Conservation (phyloP, 2,113 vertebrate genomes). For the Poicephalus meyeri region DNA sequence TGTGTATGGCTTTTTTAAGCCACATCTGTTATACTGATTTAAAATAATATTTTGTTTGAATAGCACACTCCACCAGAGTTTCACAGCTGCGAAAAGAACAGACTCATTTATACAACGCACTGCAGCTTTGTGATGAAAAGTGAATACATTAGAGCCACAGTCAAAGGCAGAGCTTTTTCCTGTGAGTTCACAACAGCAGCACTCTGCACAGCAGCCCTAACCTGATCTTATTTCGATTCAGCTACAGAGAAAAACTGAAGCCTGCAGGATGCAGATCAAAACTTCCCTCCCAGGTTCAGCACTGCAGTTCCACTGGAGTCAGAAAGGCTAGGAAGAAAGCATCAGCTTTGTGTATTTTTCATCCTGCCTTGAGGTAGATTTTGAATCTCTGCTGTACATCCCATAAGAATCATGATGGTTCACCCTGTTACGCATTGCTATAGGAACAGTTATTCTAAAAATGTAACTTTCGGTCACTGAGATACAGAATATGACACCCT, state of each 20-base stretch:
- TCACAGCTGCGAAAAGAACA: background rate
- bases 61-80: background rate
- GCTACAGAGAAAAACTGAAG: background rate
- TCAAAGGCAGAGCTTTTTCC: background rate
- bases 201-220: background rate
- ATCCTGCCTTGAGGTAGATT: background rate
- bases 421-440: background rate
- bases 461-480: background rate
- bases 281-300: background rate
- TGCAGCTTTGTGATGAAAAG: background rate
- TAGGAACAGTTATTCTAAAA: background rate
- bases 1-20: background rate
- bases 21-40: background rate
- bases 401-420: background rate
- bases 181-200: background rate
- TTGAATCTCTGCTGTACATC: background rate
- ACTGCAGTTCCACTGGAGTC: background rate
- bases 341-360: background rate
- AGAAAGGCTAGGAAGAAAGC: background rate
- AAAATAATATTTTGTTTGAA: background rate
- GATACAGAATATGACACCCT: background rate
- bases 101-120: background rate
- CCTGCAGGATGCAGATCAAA: background rate
- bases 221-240: background rate
- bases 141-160: background rate